A percentile compares a stretch with the other conserved stretches of the same genome.
Conservation (phyloP, 2,113 vertebrate genomes). For the Atlantisia rogersi region DNA sequence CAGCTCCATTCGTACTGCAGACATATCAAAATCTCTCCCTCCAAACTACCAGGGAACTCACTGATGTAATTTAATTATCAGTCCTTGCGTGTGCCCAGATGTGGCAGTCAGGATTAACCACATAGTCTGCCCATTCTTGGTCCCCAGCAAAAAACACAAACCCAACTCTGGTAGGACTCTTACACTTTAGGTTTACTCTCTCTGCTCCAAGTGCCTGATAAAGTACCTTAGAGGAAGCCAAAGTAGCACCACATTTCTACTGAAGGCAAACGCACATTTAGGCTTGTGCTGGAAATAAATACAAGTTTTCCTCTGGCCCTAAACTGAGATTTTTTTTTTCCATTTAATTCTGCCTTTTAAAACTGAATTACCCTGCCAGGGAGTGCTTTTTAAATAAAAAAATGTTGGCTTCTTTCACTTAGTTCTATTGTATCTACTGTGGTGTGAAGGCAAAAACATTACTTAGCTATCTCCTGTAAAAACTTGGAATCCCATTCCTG, state of each 20-base stretch:
- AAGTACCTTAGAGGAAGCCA: neutral
- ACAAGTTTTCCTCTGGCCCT: neutral
- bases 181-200: neutral
- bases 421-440: neutral
- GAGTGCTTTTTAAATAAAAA: slow-evolving; percentile 11
- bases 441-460: neutral
- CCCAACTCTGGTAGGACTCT: neutral
- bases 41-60: neutral
- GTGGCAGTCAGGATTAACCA: neutral
- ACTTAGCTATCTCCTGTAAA: neutral
- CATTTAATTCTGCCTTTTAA: neutral
- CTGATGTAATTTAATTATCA: neutral
- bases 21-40: neutral
- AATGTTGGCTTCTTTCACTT: neutral
- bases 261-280: neutral
- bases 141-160: neutral
- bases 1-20: neutral
- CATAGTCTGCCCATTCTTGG: neutral
- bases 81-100: neutral
- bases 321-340: neutral
- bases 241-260: neutral
- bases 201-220: neutral
- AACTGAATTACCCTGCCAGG: neutral
- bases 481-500: neutral
- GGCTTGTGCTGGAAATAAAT: neutral